A percentile compares a stretch with the other conserved stretches of the same genome.
These are phyloP conservation scores for Hypolimnas misippus DNA, from an alignment of 2,888 invertebrate species.

Conservation along the genomic window DNA sequence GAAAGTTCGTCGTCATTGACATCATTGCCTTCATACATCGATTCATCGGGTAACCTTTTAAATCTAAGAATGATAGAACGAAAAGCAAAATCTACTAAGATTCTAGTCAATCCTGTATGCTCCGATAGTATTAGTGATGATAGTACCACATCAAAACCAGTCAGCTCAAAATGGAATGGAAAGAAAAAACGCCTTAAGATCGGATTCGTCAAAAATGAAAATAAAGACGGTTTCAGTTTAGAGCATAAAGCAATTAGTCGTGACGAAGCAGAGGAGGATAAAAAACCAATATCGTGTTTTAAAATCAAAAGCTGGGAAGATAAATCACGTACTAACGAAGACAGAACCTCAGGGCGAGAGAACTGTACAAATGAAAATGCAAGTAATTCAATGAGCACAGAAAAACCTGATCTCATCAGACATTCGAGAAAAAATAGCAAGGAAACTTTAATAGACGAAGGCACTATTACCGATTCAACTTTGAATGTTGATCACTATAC, in stretches of 20 bases:
- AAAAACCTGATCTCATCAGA: constrained; percentile 73
- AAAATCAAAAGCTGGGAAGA: constrained; percentile 76
- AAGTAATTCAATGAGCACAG: constrained; percentile 67
- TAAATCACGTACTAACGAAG: constrained; percentile 71
- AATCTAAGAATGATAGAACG: constrained; percentile 77
- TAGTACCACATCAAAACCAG: constrained; percentile 68
- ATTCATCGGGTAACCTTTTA: constrained; percentile 66
- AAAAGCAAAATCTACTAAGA: constrained; percentile 78
- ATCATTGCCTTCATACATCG: constrained; percentile 65
- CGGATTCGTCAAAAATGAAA: constrained; percentile 57
- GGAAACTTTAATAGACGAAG: constrained; percentile 66
- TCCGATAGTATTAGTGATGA: constrained; percentile 76
- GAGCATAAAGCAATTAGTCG: constrained; percentile 68
- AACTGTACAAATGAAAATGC: constrained; percentile 76
- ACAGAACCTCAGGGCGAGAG: constrained; percentile 68
- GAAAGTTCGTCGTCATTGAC: constrained; percentile 63
- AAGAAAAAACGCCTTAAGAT: constrained; percentile 77
- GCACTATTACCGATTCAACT: constrained; percentile 63
- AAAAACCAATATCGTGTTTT: constrained; percentile 78
- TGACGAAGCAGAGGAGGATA: constrained; percentile 68
- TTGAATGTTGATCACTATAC: constrained; percentile 36
- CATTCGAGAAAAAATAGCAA: constrained; percentile 67
- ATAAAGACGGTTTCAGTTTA: constrained; percentile 54
- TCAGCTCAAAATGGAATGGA: constrained; percentile 72
- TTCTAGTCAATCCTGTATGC: constrained; percentile 77